Evolutionary conservation across 1,140 invertebrate genomes (phyloP), one percentile per base, ranked within the genome.

Genomic region (Camponotus pennsylvanicus): DNA sequence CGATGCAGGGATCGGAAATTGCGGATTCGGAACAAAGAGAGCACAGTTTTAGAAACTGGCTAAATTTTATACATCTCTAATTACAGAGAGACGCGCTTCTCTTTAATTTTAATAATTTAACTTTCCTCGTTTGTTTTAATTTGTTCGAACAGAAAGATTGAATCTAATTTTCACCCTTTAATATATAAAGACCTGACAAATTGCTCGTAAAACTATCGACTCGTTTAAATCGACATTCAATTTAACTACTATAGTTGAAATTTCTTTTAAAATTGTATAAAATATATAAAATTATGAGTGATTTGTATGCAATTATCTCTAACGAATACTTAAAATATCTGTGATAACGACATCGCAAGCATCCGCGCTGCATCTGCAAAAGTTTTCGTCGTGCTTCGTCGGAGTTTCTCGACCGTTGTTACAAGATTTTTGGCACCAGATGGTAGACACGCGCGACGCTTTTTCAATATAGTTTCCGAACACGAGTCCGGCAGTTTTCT

Each of bases 371-470:
- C 70, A 55, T 49, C 40, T 55, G 13, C 13, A 13, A 11, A 80
- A 80, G 21, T 80, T 80, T n/a, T n/a, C 63, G 63, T 37, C 27
- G 15, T 27, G 66, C 40, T 42, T 42, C 64, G 34, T 59, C 49
- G 40, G 37, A 57, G 49, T 73, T 73, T 34, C n/a, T 15, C 55
- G 5, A 21, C 6, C 11, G 55, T 45, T 61, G 79, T 83, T 82
- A 73, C 79, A 73, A 83, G 69, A 83, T 83, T 73, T 61, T 83
- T 18, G 55, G 79, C 79, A 32, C n/a, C 79, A 83, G 79, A 61
- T 83, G 79, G 55, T 61, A 69, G 79, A 49, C 61, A 37, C 13
- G 11, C 37, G 40, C 11, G 52, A 37, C 77, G 21, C 77, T 63
- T 73, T 75, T 63, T 73, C 79, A 63, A 45, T 18, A 40, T 57